These are phyloP conservation scores for Dryas iulia DNA, from an alignment of 1,140 invertebrate genomes.

Conservation along the genomic window DNA sequence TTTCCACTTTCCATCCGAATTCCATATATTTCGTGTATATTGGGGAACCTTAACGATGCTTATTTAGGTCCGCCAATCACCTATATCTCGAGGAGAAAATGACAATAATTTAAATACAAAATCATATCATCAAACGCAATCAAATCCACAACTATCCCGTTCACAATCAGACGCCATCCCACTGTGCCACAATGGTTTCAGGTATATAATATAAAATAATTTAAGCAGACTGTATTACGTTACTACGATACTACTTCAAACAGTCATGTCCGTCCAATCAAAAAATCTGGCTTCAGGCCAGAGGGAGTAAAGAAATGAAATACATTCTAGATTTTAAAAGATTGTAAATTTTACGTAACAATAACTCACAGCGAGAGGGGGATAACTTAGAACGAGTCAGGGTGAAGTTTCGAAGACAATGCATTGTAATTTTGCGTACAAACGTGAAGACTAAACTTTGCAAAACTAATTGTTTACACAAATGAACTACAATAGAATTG, in stretches of 20 bases:
- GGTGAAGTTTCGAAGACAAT: constrained; percentile 27
- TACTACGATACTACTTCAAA: constrained; percentile 12
- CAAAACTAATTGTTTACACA: constrained; percentile 21
- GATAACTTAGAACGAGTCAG: constrained; percentile 28
- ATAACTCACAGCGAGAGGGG: constrained; percentile 16
- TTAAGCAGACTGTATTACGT: background rate
- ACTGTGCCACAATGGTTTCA: no score
- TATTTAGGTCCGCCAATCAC: no score
- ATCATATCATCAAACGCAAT: no score
- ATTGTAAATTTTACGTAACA: constrained; percentile 32
- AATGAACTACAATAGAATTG: background rate
- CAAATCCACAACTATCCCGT: no score
- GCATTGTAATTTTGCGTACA: constrained; percentile 24
- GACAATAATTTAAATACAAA: no score
- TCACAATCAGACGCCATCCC: no score
- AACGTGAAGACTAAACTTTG: constrained; percentile 10
- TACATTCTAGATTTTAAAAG: constrained; percentile 29
- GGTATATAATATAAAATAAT: no score
- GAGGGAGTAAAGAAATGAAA: constrained; percentile 27
- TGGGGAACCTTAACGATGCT: no score
- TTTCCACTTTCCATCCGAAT: no score
- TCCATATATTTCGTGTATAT: no score
- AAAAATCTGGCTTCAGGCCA: constrained; percentile 27
- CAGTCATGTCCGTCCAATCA: constrained; percentile 26
- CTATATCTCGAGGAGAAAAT: no score